phyloP scores from a whole-genome alignment of 92 coral and sea anemone genomes.

The Palythoa grandiflora region DNA sequence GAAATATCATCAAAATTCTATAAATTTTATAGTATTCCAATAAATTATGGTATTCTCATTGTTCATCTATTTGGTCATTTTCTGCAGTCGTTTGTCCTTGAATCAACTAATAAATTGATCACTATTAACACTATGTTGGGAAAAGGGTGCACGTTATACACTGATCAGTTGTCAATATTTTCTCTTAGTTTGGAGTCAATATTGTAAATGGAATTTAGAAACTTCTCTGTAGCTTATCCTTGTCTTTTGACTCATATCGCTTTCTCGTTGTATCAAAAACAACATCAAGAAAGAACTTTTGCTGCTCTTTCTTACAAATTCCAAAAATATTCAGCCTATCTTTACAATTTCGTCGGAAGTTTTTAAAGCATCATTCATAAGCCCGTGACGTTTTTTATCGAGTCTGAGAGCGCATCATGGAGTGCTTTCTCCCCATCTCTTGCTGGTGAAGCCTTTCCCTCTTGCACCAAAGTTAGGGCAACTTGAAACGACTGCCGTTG shows the following conservation, averaged over 20 bases:
- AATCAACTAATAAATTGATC: no score
- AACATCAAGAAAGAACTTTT: constrained; percentile 47
- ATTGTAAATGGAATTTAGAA: no score
- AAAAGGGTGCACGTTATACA: no score
- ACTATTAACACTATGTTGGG: no score
- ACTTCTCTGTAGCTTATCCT: constrained; percentile 35
- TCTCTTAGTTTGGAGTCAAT: no score
- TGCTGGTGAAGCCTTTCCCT: constrained; percentile 37
- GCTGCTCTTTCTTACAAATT: constrained; percentile 48
- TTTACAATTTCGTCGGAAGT: constrained; percentile 48
- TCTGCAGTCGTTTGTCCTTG: no score
- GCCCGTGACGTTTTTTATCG: constrained; percentile 50
- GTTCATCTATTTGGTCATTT: no score
- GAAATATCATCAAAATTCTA: no score
- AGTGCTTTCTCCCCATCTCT: constrained; percentile 68
- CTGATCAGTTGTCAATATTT: no score
- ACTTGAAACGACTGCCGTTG: constrained; percentile 37
- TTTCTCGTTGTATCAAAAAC: constrained; percentile 57
- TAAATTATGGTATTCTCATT: no score
- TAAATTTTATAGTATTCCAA: no score
- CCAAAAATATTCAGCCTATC: constrained; percentile 36
- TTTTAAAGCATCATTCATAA: constrained; percentile 58
- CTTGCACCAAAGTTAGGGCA: constrained; percentile 37
- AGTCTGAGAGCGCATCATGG: constrained; percentile 48
- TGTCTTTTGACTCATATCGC: constrained; percentile 50